phyloP scores from a whole-genome alignment of 2,797 vertebrate species.

The Erithacus rubecula region DNA sequence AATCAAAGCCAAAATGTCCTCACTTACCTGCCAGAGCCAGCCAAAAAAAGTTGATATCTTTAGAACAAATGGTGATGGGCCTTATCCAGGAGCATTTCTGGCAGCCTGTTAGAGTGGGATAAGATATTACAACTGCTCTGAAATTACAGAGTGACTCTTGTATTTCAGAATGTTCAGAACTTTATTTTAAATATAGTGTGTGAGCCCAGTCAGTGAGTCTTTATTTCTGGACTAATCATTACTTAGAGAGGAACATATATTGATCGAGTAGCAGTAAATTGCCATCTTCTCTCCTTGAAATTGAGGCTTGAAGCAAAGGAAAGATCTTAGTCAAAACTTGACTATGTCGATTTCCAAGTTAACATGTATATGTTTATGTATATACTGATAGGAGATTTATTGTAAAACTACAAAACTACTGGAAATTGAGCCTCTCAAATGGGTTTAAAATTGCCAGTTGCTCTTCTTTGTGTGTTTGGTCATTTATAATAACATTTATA shows the following conservation, averaged over 20 bases:
- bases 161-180: conserved; percentile 68
- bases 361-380: not conserved
- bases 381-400: not conserved
- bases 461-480: not conserved
- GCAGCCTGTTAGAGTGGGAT: not conserved
- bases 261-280: not conserved
- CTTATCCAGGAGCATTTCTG: conserved; percentile 6
- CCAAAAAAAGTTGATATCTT: conserved; percentile 20
- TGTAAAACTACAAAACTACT: not conserved
- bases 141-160: conserved; percentile 42
- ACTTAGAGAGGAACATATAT: not conserved
- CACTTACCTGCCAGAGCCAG: conserved; percentile 8
- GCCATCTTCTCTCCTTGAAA: not conserved
- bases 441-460: not conserved
- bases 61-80: conserved; percentile 38
- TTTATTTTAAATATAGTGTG: conserved; percentile 54
- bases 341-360: not conserved
- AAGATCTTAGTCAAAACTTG: not conserved
- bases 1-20: not conserved
- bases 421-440: not conserved
- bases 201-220: not conserved
- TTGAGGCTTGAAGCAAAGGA: not conserved
- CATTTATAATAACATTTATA: not conserved
- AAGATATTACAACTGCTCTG: conserved; percentile 52
- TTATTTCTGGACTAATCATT: conserved; percentile 16